Conservation (phyloP, 1,140 invertebrate species). For the Odontomachus brunneus region DNA sequence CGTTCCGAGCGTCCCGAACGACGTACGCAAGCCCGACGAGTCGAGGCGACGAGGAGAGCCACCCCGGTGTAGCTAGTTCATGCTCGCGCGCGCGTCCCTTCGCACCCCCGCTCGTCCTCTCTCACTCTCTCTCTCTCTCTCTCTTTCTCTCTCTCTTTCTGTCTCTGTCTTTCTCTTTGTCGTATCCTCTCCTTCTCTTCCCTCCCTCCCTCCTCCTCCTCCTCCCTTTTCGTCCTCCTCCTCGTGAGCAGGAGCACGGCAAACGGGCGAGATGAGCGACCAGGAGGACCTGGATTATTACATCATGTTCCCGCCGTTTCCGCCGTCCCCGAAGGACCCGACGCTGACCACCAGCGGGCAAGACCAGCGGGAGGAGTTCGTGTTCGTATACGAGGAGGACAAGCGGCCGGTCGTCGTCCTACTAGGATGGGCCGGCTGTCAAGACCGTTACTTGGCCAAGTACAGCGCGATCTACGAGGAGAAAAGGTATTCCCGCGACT, state of each 20-base stretch:
- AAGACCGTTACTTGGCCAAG: conserved; percentile 91
- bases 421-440: conserved; percentile 92
- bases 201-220: conserved; percentile 42
- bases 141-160: not conserved
- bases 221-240: conserved; percentile 50
- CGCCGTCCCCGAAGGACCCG: conserved; percentile 76
- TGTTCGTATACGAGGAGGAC: conserved; percentile 87
- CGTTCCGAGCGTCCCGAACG: conserved; percentile 29
- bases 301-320: conserved; percentile 87
- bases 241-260: conserved; percentile 60
- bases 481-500: conserved; percentile 87
- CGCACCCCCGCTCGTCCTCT: not conserved
- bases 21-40: conserved; percentile 60
- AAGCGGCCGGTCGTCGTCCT: conserved; percentile 90
- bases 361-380: conserved; percentile 85
- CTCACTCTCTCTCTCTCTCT: not conserved
- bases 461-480: conserved; percentile 92
- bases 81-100: conserved; percentile 15
- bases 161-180: conserved; percentile 42
- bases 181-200: conserved; percentile 15
- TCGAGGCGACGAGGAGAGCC: conserved; percentile 30
- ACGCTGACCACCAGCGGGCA: conserved; percentile 71
- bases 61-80: conserved; percentile 38
- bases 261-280: conserved; percentile 73
- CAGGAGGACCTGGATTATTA: conserved; percentile 88